These are phyloP conservation scores for Hydrozoanthus tunicans DNA, from an alignment of 64 coral and sea anemone genomes.

Conservation along the genomic window DNA sequence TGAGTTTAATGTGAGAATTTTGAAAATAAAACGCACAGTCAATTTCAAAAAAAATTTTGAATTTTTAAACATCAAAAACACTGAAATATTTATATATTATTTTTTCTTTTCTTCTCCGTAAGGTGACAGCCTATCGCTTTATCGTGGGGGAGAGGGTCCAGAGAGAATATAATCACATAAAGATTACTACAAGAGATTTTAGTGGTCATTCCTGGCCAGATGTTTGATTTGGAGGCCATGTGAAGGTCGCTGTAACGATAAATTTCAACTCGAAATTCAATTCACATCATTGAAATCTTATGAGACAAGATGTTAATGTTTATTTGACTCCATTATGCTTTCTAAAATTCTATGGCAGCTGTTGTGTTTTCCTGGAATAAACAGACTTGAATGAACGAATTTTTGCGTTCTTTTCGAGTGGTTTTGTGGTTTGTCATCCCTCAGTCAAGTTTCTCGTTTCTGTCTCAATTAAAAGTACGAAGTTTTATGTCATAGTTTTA, in stretches of 20 bases:
- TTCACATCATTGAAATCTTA: slow-evolving; percentile 17
- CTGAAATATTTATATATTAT: neutral
- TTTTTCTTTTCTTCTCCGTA: neutral
- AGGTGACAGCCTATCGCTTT: neutral
- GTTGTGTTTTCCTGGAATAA: neutral
- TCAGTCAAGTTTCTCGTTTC: neutral
- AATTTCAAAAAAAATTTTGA: neutral
- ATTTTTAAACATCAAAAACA: neutral
- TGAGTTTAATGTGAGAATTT: neutral
- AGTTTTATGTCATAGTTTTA: neutral
- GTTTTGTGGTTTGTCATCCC: slow-evolving; percentile 26
- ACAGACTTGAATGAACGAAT: neutral
- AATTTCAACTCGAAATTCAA: neutral
- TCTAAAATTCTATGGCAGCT: neutral
- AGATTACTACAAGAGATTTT: slow-evolving; percentile 25
- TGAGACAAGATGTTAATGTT: slow-evolving; percentile 20
- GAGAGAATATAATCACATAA: neutral
- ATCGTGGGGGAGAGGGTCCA: neutral
- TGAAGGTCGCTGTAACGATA: slow-evolving; percentile 13
- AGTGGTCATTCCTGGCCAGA: slow-evolving; percentile 24
- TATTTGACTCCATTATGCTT: neutral
- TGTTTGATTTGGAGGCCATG: slow-evolving; percentile 27
- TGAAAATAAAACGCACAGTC: neutral
- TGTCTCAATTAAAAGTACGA: neutral
- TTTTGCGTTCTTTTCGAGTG: neutral